Conservation (phyloP, 2,113 vertebrate species). For the Cervus canadensis region DNA sequence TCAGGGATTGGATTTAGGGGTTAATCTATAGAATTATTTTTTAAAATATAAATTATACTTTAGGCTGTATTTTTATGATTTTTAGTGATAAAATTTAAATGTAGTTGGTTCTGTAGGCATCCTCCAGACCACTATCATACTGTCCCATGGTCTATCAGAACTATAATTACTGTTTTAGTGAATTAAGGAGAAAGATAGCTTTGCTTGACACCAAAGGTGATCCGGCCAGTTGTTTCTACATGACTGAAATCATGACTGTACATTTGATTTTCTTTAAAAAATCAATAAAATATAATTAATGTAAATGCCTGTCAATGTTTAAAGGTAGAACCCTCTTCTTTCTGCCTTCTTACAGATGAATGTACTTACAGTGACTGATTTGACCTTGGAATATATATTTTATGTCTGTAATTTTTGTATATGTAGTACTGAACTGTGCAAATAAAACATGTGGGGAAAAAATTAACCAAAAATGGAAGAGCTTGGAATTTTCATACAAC, state of each 20-base stretch:
- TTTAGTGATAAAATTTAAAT: not conserved
- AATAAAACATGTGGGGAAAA: slow-evolving; percentile 55
- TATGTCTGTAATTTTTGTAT: slow-evolving; percentile 52
- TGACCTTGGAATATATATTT: slow-evolving; percentile 62
- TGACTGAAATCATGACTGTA: not conserved
- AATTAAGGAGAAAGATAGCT: not conserved
- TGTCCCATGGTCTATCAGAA: not conserved
- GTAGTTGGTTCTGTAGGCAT: not conserved
- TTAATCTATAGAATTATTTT: not conserved
- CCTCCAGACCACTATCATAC: not conserved
- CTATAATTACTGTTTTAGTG: not conserved
- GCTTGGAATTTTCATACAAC: slow-evolving; percentile 48
- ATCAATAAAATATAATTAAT: not conserved
- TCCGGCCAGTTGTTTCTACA: not conserved
- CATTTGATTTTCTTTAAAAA: not conserved
- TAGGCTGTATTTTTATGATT: slow-evolving; percentile 8
- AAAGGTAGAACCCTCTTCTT: slow-evolving; percentile 22
- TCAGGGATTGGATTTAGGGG: not conserved
- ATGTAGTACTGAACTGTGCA: slow-evolving; percentile 56
- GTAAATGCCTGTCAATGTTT: not conserved
- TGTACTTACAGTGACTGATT: slow-evolving; percentile 56
- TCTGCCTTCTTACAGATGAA: slow-evolving; percentile 64
- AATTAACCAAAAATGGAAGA: slow-evolving; percentile 46
- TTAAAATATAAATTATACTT: not conserved
- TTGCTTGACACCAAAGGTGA: not conserved